Evolutionary conservation across 30 jellyfish, hydroid and myxozoan genomes (phyloP).

Genomic region (Sanderia malayensis): DNA sequence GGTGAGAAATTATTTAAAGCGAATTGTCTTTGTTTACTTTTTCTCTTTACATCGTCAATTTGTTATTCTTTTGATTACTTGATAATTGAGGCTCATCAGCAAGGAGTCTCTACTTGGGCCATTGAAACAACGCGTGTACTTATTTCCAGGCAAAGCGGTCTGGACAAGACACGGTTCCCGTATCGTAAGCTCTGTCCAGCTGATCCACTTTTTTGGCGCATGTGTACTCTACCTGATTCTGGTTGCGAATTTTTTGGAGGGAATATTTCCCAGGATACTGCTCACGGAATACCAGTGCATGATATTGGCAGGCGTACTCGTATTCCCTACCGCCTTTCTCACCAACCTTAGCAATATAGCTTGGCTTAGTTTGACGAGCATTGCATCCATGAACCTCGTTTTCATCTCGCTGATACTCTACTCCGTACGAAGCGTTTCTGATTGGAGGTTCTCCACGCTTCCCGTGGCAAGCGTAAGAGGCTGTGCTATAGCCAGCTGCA

Average conservation of each 20-base stretch:
- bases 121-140: no score
- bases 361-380: conserved; percentile 78
- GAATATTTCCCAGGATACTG: conserved; percentile 51
- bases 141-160: conserved; percentile 54
- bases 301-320: conserved; percentile 69
- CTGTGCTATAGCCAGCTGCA: conserved; percentile 60
- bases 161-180: conserved; percentile 71
- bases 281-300: conserved; percentile 46
- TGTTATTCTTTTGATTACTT: no score
- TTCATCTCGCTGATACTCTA: conserved; percentile 37
- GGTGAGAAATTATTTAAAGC: conserved; percentile 62
- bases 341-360: conserved; percentile 74
- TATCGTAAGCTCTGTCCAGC: conserved; percentile 62
- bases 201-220: conserved; percentile 77
- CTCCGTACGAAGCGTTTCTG: conserved; percentile 27
- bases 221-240: conserved; percentile 72
- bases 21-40: background rate
- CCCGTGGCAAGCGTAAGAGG: conserved; percentile 64
- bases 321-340: conserved; percentile 71
- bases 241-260: conserved; percentile 57
- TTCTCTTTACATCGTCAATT: no score
- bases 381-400: conserved; percentile 50
- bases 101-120: no score
- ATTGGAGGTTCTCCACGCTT: conserved; percentile 52
- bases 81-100: no score